Percentiles rank a stretch among this genome's conserved stretches.
phyloP scores from a whole-genome alignment of 2,113 vertebrate genomes.

The Macrotis lagotis region DNA sequence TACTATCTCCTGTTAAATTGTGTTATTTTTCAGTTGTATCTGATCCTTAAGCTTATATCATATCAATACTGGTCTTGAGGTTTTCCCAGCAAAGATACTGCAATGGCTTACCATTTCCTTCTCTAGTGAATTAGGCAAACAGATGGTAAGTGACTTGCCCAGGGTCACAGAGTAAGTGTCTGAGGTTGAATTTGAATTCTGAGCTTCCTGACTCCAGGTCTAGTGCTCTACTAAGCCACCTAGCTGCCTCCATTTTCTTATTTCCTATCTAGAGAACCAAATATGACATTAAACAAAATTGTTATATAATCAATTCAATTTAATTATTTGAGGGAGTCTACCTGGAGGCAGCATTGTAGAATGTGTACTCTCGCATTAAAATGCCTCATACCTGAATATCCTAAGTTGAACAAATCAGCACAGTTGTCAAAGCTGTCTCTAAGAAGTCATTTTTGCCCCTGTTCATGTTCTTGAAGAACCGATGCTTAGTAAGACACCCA shows the following conservation, averaged over 20 bases:
- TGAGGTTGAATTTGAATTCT: neutral
- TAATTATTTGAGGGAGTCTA: neutral
- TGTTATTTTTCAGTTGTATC: neutral
- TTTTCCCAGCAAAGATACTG: neutral
- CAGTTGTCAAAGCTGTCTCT: neutral
- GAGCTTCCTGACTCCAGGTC: neutral
- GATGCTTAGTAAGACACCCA: neutral
- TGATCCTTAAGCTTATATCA: neutral
- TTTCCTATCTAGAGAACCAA: neutral
- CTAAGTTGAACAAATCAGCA: neutral
- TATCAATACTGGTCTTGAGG: neutral
- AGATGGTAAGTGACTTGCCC: neutral
- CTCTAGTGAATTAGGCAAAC: neutral
- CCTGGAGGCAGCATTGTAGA: neutral
- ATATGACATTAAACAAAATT: neutral
- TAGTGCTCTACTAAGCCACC: neutral
- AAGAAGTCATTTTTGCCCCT: neutral
- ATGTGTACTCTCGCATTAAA: conserved; percentile 16
- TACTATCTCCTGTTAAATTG: neutral
- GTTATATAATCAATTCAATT: neutral
- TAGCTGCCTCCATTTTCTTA: neutral
- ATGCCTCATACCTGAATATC: conserved; percentile 25
- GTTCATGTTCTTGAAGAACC: neutral
- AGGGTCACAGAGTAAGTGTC: neutral
- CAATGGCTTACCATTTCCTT: neutral